Evolutionary conservation across 2,888 invertebrate genomes (phyloP).

Genomic region (Synergus umbraculus): DNA sequence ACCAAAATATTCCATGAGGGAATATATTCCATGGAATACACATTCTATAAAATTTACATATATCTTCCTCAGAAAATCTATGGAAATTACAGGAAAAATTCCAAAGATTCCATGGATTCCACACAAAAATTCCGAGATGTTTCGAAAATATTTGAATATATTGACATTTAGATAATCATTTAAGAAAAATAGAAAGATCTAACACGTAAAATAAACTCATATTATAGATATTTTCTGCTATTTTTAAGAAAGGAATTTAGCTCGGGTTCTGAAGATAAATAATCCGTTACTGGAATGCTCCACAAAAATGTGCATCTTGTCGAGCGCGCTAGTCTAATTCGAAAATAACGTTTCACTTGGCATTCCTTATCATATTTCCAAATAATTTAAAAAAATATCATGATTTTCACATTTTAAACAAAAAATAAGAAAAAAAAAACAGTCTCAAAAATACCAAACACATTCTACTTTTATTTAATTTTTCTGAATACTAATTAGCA

Average conservation of each 20-base stretch:
- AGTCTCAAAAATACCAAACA: background rate
- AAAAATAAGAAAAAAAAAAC: background rate
- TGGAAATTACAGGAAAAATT: conserved; percentile 9
- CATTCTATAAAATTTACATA: background rate
- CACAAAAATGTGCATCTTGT: conserved; percentile 35
- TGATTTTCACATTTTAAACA: background rate
- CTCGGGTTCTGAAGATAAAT: conserved; percentile 11
- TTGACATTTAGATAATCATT: background rate
- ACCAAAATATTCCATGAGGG: background rate
- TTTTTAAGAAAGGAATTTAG: conserved; percentile 6
- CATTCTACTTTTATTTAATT: background rate
- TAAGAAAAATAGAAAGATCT: background rate
- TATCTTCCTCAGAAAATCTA: background rate
- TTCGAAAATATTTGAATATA: background rate
- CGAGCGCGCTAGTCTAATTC: conserved; percentile 22
- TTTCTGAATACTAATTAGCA: background rate
- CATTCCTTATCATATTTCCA: background rate
- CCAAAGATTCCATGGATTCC: background rate
- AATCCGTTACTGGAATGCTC: conserved; percentile 13
- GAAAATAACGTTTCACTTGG: conserved; percentile 33
- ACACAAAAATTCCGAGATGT: background rate
- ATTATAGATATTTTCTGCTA: background rate
- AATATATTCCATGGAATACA: background rate
- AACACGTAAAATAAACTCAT: background rate
- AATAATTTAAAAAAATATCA: background rate